Evolutionary conservation across 2,113 vertebrate genomes (phyloP), one percentile per base, ranked within the genome.

Genomic region (Megalops atlanticus): DNA sequence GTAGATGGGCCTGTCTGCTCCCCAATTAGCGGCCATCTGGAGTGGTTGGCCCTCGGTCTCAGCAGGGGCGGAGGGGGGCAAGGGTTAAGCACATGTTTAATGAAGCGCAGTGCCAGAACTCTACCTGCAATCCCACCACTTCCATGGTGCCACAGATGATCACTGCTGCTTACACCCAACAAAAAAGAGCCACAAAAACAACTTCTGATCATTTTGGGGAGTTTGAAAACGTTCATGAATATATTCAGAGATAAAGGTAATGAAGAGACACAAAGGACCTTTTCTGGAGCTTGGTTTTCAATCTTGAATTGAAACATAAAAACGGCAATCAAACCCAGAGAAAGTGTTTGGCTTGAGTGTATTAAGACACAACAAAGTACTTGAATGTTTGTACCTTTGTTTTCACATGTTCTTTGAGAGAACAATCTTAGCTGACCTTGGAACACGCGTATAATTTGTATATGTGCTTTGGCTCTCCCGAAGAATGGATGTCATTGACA

Each of bases 31-130:
- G 78, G 82, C 89, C 92, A 93, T 92, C 91, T 93, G 91, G 82
- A 86, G 84, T 21, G 41, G 83, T 84, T 82, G 87, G 88, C 90
- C 81, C 84, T 36, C 41, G 88, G 84, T 86, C 88, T 90, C 88
- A 16, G 31, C 27, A 77, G 88, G 54, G 39, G n/a, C n/a, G n/a
- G 80, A 47, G 79, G 78, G 40, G 81, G 77, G 83, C 85, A 82
- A 47, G 79, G 88, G 88, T 91, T 92, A 91, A 92, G 90, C 88
- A 86, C 86, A 89, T 85, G 88, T 89, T 84, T 87, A 86, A 87
- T 83, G 85, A 85, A 83, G 83, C 79, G 82, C 84, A 79, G 31
- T 76, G 79, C 81, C 84, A 83, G 11, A 4, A 31, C 35, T 47
- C 43, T 33, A 27, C 78, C 35, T 41, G 10, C 43, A 40, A 33